phyloP scores from a whole-genome alignment of 2,888 invertebrate species.

The Sesamia inferens region DNA sequence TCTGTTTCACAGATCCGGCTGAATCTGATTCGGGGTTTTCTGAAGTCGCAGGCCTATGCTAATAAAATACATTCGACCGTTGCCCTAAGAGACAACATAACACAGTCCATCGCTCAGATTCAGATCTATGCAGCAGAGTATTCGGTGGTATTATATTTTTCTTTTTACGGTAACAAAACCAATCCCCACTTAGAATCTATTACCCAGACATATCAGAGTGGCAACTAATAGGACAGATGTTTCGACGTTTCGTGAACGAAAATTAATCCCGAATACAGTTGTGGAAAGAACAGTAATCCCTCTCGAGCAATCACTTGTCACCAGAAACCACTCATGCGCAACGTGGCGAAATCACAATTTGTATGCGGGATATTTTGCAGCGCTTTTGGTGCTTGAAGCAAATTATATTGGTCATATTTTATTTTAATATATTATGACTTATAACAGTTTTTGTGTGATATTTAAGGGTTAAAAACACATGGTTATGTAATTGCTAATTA shows the following conservation, averaged over 20 bases:
- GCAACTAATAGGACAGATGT: slow-evolving; percentile 83
- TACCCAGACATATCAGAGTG: slow-evolving; percentile 63
- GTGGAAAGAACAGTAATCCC: slow-evolving; percentile 78
- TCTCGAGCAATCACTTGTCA: slow-evolving; percentile 85
- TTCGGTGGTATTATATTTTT: no score
- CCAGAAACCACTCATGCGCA: slow-evolving; percentile 81
- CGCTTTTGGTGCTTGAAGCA: slow-evolving; percentile 58
- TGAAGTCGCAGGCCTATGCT: no score
- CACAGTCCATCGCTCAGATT: no score
- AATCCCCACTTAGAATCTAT: slow-evolving; percentile 59
- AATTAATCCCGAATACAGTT: slow-evolving; percentile 81
- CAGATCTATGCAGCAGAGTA: no score
- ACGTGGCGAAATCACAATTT: slow-evolving; percentile 48
- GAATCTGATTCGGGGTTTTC: no score
- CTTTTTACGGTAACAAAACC: slow-evolving; percentile 29
- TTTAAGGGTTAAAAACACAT: neutral
- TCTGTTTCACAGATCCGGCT: no score
- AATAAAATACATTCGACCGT: no score
- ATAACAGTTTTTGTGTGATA: neutral
- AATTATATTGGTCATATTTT: neutral
- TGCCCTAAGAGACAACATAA: no score
- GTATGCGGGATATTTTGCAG: slow-evolving; percentile 41
- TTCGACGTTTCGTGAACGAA: slow-evolving; percentile 75
- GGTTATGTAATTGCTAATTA: neutral
- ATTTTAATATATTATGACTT: neutral